Conservation (phyloP, 2,888 invertebrate genomes). For the Chorisops tibialis region DNA sequence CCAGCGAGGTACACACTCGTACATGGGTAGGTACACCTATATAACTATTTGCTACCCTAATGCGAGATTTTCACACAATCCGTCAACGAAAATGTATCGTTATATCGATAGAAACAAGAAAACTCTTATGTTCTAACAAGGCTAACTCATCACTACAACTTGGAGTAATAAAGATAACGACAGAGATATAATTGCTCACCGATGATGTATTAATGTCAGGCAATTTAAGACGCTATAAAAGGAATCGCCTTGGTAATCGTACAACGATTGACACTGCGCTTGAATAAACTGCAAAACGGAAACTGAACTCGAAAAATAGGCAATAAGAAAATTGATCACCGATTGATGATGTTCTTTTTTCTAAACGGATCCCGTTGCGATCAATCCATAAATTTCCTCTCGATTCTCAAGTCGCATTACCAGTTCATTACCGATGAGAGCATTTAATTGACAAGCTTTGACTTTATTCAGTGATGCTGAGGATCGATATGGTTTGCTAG, state of each 20-base stretch:
- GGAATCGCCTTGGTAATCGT: slow-evolving; percentile 16
- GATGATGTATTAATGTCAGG: slow-evolving; percentile 32
- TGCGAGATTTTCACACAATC: slow-evolving; percentile 22
- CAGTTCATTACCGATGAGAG: slow-evolving; percentile 9
- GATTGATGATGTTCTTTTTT: background rate
- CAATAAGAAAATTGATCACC: background rate
- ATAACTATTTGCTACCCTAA: background rate
- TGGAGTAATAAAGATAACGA: slow-evolving; percentile 28
- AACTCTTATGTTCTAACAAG: background rate
- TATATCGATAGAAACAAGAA: background rate
- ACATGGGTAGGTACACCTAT: too few species aligned
- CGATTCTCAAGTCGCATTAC: slow-evolving; percentile 9
- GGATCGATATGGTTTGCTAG: too few species aligned
- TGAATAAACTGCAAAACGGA: background rate
- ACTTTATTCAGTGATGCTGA: background rate
- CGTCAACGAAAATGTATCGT: slow-evolving; percentile 16
- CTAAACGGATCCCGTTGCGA: background rate
- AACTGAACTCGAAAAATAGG: background rate
- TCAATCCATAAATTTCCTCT: slow-evolving; percentile 4
- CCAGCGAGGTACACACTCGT: too few species aligned
- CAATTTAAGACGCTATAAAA: slow-evolving; percentile 33
- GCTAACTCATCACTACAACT: background rate
- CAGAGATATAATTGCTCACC: slow-evolving; percentile 31
- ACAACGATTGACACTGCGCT: background rate
- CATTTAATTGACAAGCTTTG: slow-evolving; percentile 15